Evolutionary conservation across 2,797 vertebrate genomes (phyloP), one percentile per base, ranked within the genome.

Genomic region (Sciaenops ocellatus): DNA sequence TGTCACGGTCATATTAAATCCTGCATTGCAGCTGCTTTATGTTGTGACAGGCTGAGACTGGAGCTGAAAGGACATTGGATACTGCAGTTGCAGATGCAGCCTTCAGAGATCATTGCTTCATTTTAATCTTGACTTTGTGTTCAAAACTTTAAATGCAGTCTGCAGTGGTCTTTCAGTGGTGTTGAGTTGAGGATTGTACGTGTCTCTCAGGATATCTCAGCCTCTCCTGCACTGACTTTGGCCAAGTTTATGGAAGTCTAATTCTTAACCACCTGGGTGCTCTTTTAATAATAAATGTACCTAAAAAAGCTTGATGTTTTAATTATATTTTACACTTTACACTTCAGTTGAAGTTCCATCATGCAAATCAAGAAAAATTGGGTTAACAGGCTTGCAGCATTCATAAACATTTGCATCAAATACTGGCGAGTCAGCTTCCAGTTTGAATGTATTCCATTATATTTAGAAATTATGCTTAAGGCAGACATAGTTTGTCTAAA

Each of bases 11-110:
- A 69, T 42, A 38, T 69, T 69, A 51, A 81, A 64, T 72, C 26
- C 17, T n/a, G 65, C 78, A 46, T 44, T 42, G 69, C 79, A 75
- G 76, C 79, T 60, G 74, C 63, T 63, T 9, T 5, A 38, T n/a
- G 48, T 62, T 76, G 64, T 24, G 66, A 78, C 62, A 71, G 69
- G 52, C 10, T n/a, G 15, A 72, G 62, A 64, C 44, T 75, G 48
- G 12, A 60, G 13, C 48, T 28, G 60, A 69, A 38, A 48, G 26
- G 51, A 55, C 47, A 28, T 26, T n/a, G 54, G 34, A 34, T 42
- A 28, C 72, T 48, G 77, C 41, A 71, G 34, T 15, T 61, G 52
- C 46, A 42, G 54, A 70, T 46, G 34, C 24, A 66, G 51, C 44
- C 51, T 7, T 71, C 48, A 42, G 18, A 68, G 50, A 65, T 46